phyloP scores from a whole-genome alignment of 2,797 vertebrate genomes.

The Sebastes vulpes region DNA sequence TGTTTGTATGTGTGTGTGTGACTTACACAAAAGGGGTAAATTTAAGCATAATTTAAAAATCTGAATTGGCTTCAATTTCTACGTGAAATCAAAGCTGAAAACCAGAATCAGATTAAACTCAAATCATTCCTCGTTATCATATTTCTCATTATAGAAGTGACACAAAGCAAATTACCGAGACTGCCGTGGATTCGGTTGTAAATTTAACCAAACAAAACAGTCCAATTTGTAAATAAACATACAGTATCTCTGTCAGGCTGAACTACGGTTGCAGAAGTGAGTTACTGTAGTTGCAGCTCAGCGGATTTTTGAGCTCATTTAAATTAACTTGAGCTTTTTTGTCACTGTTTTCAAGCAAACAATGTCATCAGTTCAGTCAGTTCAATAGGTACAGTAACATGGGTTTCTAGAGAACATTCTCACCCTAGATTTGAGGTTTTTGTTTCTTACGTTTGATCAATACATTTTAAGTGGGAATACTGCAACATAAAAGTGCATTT shows the following conservation, averaged over 20 bases:
- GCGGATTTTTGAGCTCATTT: slow-evolving; percentile 16
- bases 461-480: not conserved
- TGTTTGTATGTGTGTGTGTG: slow-evolving; percentile 17
- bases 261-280: slow-evolving; percentile 60
- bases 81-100: slow-evolving; percentile 15
- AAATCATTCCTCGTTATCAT: not conserved
- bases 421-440: not conserved
- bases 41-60: slow-evolving; percentile 4
- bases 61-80: slow-evolving; percentile 23
- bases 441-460: not conserved
- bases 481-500: not conserved
- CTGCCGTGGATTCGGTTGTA: not conserved
- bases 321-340: slow-evolving; percentile 20
- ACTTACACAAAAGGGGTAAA: not conserved
- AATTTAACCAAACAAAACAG: slow-evolving; percentile 3
- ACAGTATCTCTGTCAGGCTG: slow-evolving; percentile 30
- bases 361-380: slow-evolving; percentile 52
- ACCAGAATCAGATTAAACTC: slow-evolving; percentile 5
- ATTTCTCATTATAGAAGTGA: slow-evolving; percentile 3
- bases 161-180: not conserved
- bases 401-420: slow-evolving; percentile 49
- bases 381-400: slow-evolving; percentile 66
- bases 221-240: slow-evolving; percentile 5
- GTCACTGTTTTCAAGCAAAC: slow-evolving; percentile 54
- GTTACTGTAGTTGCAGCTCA: slow-evolving; percentile 20